Base-by-base conservation (phyloP, 2,113 vertebrate genomes). In the Speoplatyrhinus poulsoni region DNA sequence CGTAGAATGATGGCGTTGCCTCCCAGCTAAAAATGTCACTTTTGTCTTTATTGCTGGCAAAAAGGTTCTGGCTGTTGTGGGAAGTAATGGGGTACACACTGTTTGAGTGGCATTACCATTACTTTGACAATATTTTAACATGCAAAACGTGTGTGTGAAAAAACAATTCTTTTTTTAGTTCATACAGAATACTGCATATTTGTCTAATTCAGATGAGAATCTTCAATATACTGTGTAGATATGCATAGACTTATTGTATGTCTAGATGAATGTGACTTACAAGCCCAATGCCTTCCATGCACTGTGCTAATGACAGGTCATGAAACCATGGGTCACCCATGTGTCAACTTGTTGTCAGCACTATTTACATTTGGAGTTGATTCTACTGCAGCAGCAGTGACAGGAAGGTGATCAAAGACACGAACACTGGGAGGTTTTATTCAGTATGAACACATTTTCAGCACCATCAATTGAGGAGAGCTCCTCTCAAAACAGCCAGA, bases 401-500 rank as follows among this genome's bases (percentile, higher is more conserved):
- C 75, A 76, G 72, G 67, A 55, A 69, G 75, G 77, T 41, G 66
- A 58, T 70, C 62, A 72, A 86, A 73, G 75, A 72, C 79, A 84
- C 67, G 2, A 26, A 26, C 26, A 26, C 1, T 26, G 26, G 64
- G 67, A 60, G 69, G 54, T 67, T 26, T 26, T 2, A 67, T 80
- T 82, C 80, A 26, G 26, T 72, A 69, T 65, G 57, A 67, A 67
- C 73, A 69, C 60, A 63, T 73, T 82, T 83, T 81, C 79, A 89
- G 85, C 79, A 85, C 85, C 82, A 70, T 74, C 70, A 57, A 60
- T 70, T 75, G 76, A 77, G 78, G 83, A 88, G 79, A 87, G 82
- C 82, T 85, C 82, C 80, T 69, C 15, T 79, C 76, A 36, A 3
- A 65, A 49, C 49, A 58, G 16, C 17, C 16, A 17, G 12, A 12